A percentile compares a stretch with the other conserved stretches of the same genome.
These are phyloP conservation scores for Syngnathus rostellatus DNA, from an alignment of 2,797 vertebrate genomes.

Conservation along the genomic window DNA sequence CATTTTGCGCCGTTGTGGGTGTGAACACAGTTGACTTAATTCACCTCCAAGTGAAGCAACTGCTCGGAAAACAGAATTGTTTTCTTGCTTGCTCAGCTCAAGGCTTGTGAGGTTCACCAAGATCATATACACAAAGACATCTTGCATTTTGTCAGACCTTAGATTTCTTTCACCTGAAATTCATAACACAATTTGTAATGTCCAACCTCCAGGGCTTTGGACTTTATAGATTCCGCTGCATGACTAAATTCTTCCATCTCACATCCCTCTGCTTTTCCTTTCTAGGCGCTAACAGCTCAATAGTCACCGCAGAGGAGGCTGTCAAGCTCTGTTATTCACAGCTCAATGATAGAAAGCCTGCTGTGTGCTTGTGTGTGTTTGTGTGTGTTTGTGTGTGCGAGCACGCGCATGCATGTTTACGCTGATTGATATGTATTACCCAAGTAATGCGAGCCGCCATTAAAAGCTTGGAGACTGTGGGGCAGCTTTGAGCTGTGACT, in stretches of 20 bases:
- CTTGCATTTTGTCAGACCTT: neutral
- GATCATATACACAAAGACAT: neutral
- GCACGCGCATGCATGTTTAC: slow-evolving; percentile 34
- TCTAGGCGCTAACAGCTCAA: slow-evolving; percentile 23
- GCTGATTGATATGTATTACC: slow-evolving; percentile 64
- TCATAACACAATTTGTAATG: neutral
- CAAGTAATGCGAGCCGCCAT: slow-evolving; percentile 55
- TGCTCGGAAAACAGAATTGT: neutral
- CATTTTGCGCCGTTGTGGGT: too few relatives aligned
- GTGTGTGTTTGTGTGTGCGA: slow-evolving; percentile 10
- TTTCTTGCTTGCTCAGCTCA: neutral
- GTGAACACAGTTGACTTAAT: too few relatives aligned
- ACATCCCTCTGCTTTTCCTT: slow-evolving; percentile 11
- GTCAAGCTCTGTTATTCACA: slow-evolving; percentile 44
- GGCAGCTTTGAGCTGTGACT: slow-evolving; percentile 55
- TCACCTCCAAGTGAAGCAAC: too few relatives aligned
- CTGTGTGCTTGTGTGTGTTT: slow-evolving; percentile 7
- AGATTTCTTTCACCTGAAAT: neutral
- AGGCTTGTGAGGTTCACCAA: neutral
- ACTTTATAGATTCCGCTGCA: neutral
- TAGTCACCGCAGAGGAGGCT: slow-evolving; percentile 24
- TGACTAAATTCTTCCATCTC: neutral
- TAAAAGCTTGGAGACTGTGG: slow-evolving; percentile 59
- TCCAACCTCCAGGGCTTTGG: neutral
- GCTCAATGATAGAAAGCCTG: slow-evolving; percentile 41